Base-by-base conservation (phyloP, 2,797 vertebrate genomes). In the Esox lucius region DNA sequence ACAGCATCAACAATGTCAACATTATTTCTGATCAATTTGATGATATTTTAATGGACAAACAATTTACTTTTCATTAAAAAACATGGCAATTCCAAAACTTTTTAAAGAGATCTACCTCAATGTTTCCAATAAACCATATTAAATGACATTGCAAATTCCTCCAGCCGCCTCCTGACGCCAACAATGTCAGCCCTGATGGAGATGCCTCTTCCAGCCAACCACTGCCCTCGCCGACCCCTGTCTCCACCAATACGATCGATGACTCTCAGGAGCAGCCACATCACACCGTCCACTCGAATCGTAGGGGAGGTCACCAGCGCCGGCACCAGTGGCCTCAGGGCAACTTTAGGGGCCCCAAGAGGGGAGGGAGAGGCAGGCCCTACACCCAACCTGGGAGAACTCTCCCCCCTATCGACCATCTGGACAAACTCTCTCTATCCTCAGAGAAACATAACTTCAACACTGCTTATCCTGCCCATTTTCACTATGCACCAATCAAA, bases 381-480 rank as follows among this genome's bases (percentile, higher is more conserved):
- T 83, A 78, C 0, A 72, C 78, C 35, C 84, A 78, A 0, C 73
- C 78, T 15, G 59, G 74, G 5, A 84, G 80, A 66, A 73, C 78
- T 4, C 28, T 56, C 12, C 80, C 86, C 26, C 22, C 86, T 61
- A 51, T 86, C 1, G 88, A 91, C 28, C 78, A 86, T 15, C 74
- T 92, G 74, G 80, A 88, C 51, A 86, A 84, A 56, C 90, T 93
- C 2, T 71, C 81, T 1, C 78, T 93, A 62, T 86, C 91, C 67
- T 79, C 90, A 22, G 65, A 76, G 59, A 76, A 73, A 42, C 35
- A 53, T 16, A 53, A 53, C 17, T 24, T 71, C 28, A 69, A 74
- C 69, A 65, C 42, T 42, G 22, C 46, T 64, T 19, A 46, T 9
- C 61, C 59, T 24, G 51, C 33, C 22, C 28, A 39, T 31, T 62